phyloP scores from a whole-genome alignment of 1,140 invertebrate species.

The Archegozetes longisetosus region DNA sequence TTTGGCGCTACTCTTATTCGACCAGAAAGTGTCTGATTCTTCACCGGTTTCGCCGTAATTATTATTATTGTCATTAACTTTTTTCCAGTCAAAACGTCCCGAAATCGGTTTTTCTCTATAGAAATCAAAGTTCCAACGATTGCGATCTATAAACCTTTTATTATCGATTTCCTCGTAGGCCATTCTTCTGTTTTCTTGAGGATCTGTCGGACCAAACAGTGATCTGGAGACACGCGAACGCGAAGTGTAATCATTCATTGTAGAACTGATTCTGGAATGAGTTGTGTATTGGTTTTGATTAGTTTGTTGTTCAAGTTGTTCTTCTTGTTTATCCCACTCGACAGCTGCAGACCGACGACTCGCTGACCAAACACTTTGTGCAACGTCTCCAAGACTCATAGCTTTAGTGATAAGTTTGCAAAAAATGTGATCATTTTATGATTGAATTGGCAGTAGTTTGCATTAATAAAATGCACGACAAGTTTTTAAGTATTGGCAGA shows the following conservation, averaged over 20 bases:
- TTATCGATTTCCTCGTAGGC: conserved; percentile 1
- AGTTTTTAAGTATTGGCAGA: background rate
- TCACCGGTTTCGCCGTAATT: background rate
- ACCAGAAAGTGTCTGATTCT: background rate
- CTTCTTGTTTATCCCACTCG: background rate
- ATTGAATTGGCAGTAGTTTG: background rate
- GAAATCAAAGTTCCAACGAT: conserved; percentile 21
- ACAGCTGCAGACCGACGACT: background rate
- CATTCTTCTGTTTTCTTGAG: background rate
- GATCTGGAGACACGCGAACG: background rate
- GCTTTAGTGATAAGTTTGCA: background rate
- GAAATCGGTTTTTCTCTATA: conserved; percentile 11
- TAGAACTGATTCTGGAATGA: background rate
- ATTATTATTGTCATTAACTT: background rate
- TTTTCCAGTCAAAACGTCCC: conserved; percentile 16
- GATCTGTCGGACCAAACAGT: conserved; percentile 17
- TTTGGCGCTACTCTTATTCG: background rate
- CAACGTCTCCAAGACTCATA: background rate
- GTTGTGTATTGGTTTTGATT: background rate
- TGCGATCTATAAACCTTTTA: background rate
- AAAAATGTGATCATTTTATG: background rate
- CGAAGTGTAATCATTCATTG: background rate
- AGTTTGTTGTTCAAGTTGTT: background rate
- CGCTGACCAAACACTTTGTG: background rate
- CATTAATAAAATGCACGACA: too few species aligned